Conservation (phyloP, 2,113 vertebrate genomes). For the Heliornis fulica region DNA sequence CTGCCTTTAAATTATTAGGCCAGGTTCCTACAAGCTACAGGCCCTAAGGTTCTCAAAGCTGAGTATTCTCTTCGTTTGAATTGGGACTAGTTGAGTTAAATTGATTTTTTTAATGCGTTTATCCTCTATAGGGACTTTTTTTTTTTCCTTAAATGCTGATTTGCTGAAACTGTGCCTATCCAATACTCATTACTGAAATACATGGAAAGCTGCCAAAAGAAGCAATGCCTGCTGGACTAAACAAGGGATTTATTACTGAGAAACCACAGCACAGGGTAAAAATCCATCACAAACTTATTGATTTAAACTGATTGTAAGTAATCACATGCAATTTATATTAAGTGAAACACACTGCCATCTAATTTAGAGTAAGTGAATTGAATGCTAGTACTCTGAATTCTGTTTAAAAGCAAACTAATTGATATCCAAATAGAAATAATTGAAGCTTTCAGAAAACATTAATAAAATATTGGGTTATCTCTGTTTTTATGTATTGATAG, state of each 20-base stretch:
- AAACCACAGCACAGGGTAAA: slow-evolving; percentile 53
- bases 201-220: slow-evolving; percentile 61
- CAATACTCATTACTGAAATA: slow-evolving; percentile 55
- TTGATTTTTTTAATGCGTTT: slow-evolving; percentile 47
- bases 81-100: slow-evolving; percentile 33
- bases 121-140: slow-evolving; percentile 11
- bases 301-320: slow-evolving; percentile 70
- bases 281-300: slow-evolving; percentile 72
- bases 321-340: slow-evolving; percentile 71
- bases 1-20: background rate
- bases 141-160: slow-evolving; percentile 11
- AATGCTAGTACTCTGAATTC: slow-evolving; percentile 43
- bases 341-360: slow-evolving; percentile 67
- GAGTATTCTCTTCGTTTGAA: slow-evolving; percentile 26
- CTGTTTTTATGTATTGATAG: background rate
- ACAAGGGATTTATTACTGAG: slow-evolving; percentile 62
- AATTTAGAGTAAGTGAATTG: slow-evolving; percentile 67
- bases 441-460: slow-evolving; percentile 46
- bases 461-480: slow-evolving; percentile 12
- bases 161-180: slow-evolving; percentile 52
- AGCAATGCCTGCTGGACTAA: slow-evolving; percentile 50
- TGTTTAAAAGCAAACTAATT: slow-evolving; percentile 68
- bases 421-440: slow-evolving; percentile 60
- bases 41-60: background rate
- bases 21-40: background rate